Base-by-base conservation (phyloP, 2,888 invertebrate species). In the Hybos culiciformis region DNA sequence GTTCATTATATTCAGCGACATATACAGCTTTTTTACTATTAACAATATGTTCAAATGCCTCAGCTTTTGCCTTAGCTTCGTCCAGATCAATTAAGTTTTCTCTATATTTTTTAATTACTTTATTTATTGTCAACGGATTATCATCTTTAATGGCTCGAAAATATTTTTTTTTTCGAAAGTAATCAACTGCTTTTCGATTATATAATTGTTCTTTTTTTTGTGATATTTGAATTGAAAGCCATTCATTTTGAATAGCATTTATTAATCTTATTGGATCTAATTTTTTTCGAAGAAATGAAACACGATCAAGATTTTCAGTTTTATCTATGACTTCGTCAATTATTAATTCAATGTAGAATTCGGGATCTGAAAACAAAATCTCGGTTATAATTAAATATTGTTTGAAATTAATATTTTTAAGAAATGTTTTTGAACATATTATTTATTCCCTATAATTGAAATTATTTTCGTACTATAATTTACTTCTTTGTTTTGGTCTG, bases 91-190 rank as follows among this genome's bases (percentile, higher is more conserved):
- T 1, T 2, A 56, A 41, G 2, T 44, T 46, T 0, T 49, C 15
- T 1, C 14, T 8, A 19, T 58, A 60, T 19, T 50, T 49, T 2
- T 43, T 43, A 5, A 47, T 17, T 31, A 42, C 41, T 12, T 41
- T 43, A 1, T 39, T 4, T 6, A 50, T 36, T 1, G 9, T 19
- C 43, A 56, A 18, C 0, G 47, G 41, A 39, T 40, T 49, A 43
- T 56, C 55, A 6, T 51, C 53, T 0, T 12, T 6, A 6, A 62
- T 47, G 1, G 48, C 48, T 2, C 63, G 55, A 5, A 15, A 21
- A 19, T 52, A 49, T 20, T 49, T 56, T 24, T 48, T 45, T 0
- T 61, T 56, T 3, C 54, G 57, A 39, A 48, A 62, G 45, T 56
- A 57, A 0, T 61, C 60, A 3, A 42, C 32, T 5, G 52, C 37